Conservation (phyloP, 2,113 vertebrate genomes). For the Vicugna pacos region DNA sequence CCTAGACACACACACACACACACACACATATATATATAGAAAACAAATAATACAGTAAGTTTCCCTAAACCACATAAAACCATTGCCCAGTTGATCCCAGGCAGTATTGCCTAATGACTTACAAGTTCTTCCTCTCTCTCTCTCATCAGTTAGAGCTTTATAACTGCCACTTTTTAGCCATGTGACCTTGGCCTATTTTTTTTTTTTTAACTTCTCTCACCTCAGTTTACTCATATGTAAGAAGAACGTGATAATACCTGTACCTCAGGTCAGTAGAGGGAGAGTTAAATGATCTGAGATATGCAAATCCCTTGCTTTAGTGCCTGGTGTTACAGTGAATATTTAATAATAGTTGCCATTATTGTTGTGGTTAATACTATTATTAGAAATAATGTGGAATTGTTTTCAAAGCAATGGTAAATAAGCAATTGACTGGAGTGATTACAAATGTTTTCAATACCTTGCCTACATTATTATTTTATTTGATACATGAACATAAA, state of each 20-base stretch:
- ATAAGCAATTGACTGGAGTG: neutral
- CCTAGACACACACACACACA: neutral
- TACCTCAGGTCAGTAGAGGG: neutral
- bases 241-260: neutral
- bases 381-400: neutral
- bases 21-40: no score
- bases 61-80: neutral
- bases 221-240: constrained; percentile 48
- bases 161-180: neutral
- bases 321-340: neutral
- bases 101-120: neutral
- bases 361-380: neutral
- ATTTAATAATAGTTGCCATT: neutral
- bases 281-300: neutral
- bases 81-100: neutral
- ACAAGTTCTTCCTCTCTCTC: neutral
- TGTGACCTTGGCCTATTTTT: constrained; percentile 13
- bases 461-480: constrained; percentile 19
- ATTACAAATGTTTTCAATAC: constrained; percentile 39
- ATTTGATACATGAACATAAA: constrained; percentile 33
- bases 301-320: constrained; percentile 17
- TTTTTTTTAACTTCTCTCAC: constrained; percentile 18
- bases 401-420: constrained; percentile 51
- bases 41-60: neutral
- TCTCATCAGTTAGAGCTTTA: neutral